A percentile compares a stretch with the other conserved stretches of the same genome.
phyloP scores from a whole-genome alignment of 2,797 vertebrate genomes.

The Platyrinchus mystaceus region DNA sequence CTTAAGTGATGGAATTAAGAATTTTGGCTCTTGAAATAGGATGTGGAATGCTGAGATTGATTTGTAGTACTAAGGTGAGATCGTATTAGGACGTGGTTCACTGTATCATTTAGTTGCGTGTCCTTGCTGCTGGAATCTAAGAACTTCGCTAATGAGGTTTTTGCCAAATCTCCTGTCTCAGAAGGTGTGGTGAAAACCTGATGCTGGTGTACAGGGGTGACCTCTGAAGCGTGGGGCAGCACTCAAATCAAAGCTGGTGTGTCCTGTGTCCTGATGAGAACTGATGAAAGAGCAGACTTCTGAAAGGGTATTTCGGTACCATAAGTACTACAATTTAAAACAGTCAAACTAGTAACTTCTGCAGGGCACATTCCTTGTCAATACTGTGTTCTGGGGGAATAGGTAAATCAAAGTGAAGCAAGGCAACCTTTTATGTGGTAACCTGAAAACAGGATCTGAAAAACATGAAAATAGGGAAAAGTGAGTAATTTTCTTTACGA shows the following conservation, averaged over 20 bases:
- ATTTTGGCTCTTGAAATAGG: neutral
- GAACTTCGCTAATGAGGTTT: neutral
- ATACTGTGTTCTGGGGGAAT: neutral
- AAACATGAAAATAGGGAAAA: neutral
- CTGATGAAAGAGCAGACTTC: neutral
- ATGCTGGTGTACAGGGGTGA: neutral
- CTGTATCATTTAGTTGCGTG: neutral
- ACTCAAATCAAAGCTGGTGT: neutral
- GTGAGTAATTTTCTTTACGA: neutral
- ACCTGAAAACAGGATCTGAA: neutral
- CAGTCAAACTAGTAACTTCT: neutral
- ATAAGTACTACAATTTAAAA: neutral
- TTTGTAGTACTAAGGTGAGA: neutral
- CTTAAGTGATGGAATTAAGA: neutral
- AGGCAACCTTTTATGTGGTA: neutral
- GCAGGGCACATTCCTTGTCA: fast-evolving
- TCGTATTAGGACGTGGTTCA: neutral
- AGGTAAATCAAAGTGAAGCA: neutral
- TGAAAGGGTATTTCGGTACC: neutral
- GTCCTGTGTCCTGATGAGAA: neutral
- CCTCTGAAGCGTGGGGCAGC: neutral
- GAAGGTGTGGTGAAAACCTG: neutral
- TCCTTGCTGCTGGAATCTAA: neutral
- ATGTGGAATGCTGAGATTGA: neutral
- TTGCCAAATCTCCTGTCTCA: neutral